These are phyloP conservation scores for Megalops cyprinoides DNA, from an alignment of 2,797 vertebrate species.

Conservation along the genomic window DNA sequence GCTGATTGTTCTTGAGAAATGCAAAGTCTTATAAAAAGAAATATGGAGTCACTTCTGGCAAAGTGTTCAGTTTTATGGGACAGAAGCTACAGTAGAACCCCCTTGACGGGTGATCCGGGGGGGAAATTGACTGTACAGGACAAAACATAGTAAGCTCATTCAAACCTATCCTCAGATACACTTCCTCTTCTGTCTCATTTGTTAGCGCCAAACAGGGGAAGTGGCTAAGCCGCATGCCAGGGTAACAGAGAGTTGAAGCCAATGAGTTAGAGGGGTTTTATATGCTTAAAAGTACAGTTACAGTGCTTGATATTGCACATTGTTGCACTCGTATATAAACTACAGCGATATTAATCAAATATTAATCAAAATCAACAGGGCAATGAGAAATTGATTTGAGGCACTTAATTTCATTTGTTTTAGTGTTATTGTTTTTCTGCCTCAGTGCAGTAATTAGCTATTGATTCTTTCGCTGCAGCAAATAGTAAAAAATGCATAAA, in stretches of 20 bases:
- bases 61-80: no score
- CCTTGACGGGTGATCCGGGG: background rate
- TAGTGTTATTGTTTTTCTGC: background rate
- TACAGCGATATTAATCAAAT: no score
- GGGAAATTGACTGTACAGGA: background rate
- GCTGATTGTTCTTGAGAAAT: background rate
- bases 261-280: background rate
- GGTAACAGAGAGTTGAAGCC: background rate
- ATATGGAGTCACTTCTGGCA: background rate
- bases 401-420: background rate
- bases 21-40: background rate
- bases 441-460: background rate
- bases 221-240: background rate
- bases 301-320: no score
- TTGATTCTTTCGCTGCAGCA: background rate
- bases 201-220: background rate
- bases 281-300: background rate
- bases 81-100: background rate
- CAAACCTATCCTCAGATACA: background rate
- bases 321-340: no score
- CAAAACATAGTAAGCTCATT: background rate
- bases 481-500: background rate
- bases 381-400: constrained; percentile 4
- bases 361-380: background rate
- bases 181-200: background rate